phyloP scores from a whole-genome alignment of 2,797 vertebrate genomes.

The Rhinoraja longicauda region DNA sequence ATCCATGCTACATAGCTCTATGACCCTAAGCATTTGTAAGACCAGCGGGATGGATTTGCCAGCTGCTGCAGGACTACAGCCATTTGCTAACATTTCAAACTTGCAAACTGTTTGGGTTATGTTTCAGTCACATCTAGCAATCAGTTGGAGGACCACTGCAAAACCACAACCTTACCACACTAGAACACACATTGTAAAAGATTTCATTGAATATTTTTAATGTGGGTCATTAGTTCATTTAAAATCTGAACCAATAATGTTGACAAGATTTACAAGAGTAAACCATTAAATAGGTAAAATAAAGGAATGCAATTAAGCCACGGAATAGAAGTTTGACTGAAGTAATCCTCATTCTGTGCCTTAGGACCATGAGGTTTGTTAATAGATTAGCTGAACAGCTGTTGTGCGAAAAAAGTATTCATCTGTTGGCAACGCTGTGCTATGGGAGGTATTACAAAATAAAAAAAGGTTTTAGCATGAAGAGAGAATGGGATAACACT shows the following conservation, averaged over 20 bases:
- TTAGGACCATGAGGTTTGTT: neutral
- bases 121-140: neutral
- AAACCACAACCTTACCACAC: neutral
- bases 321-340: neutral
- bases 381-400: conserved; percentile 14
- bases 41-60: no score
- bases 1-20: no score
- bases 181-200: neutral
- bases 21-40: no score
- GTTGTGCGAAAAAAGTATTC: neutral
- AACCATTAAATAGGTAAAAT: neutral
- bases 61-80: no score
- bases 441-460: neutral
- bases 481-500: neutral
- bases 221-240: neutral
- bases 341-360: neutral
- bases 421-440: neutral
- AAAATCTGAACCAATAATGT: neutral
- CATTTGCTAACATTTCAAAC: no score
- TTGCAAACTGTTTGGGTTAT: no score
- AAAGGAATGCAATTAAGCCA: neutral
- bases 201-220: neutral
- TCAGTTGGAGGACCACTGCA: neutral
- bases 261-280: neutral
- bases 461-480: neutral